Evolutionary conservation across 2,113 vertebrate genomes (phyloP).

Genomic region (Chamaetylas fuelleborni): DNA sequence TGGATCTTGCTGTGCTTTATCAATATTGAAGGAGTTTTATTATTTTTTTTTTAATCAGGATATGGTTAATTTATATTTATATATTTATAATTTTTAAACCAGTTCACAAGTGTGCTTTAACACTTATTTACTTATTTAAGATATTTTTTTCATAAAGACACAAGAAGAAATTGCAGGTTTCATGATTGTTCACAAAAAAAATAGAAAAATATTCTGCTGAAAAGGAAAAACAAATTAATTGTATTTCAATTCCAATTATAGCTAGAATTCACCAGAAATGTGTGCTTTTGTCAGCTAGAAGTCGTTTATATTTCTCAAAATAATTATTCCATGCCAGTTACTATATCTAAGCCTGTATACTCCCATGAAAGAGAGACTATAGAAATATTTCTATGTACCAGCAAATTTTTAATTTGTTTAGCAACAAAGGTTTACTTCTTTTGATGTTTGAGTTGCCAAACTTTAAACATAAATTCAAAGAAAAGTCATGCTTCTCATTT

Average conservation of each 20-base stretch:
- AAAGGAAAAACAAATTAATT: neutral
- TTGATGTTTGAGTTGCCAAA: neutral
- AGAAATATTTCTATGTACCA: neutral
- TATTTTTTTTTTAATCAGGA: neutral
- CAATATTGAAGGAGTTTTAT: neutral
- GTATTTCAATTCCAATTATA: neutral
- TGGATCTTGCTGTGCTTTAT: neutral
- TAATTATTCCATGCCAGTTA: neutral
- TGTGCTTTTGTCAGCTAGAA: neutral
- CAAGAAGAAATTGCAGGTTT: neutral
- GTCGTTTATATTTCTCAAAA: neutral
- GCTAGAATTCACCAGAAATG: neutral
- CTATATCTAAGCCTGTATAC: neutral
- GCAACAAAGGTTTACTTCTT: neutral
- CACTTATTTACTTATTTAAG: neutral
- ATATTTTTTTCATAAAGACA: neutral
- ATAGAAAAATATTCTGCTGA: neutral
- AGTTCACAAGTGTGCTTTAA: neutral
- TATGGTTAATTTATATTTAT: neutral
- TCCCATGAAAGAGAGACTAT: neutral
- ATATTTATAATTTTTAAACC: neutral
- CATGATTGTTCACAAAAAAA: neutral
- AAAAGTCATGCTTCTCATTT: neutral
- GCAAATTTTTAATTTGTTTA: neutral
- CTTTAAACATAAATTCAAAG: neutral